Evolutionary conservation across 2,797 vertebrate genomes (phyloP), one percentile per base, ranked within the genome.

Genomic region (Neomorphus geoffroyi): DNA sequence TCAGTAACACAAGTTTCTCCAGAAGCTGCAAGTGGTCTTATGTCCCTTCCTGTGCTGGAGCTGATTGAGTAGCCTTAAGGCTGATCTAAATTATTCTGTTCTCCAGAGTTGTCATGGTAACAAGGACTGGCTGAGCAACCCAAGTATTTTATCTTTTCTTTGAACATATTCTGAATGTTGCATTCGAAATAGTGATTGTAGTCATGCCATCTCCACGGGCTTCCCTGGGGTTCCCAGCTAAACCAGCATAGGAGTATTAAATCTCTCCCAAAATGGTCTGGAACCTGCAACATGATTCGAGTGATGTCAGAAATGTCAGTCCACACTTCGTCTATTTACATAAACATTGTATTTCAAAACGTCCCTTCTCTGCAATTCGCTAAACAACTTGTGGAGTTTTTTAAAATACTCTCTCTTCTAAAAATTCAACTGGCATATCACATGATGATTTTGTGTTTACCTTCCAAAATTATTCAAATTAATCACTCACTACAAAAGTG

Each of bases 61-160:
- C 43, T 86, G 82, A 83, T 86, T 86, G 65, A 92, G 72, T 86
- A 94, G 80, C 92, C 89, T 88, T 79, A 70, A 93, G 92, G 80
- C 54, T 94, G 85, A 81, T 92, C 85, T 79, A 92, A 95, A 96
- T 91, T 88, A 83, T n/a, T n/a, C 82, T 66, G 37, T 5, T 45
- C 65, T 91, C 54, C 32, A 30, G 65, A 83, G 94, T 96, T 92
- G 95, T 81, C 91, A 96, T 93, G 82, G 87, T 70, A 97, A 96
- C 93, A 83, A 65, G 64, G 73, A 89, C 86, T 58, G 62, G 56
- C 66, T 91, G 62, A 93, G 80, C 70, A 92, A 61, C 39, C 32
- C 85, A 91, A 50, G 66, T 66, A 84, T 86, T 94, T 95, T 90
- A 60, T 95, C 89, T 90, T 92, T 95, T 92, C 82, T 85, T 87